Base-by-base conservation (phyloP, 2,888 invertebrate species). In the Nemoura dubitans region DNA sequence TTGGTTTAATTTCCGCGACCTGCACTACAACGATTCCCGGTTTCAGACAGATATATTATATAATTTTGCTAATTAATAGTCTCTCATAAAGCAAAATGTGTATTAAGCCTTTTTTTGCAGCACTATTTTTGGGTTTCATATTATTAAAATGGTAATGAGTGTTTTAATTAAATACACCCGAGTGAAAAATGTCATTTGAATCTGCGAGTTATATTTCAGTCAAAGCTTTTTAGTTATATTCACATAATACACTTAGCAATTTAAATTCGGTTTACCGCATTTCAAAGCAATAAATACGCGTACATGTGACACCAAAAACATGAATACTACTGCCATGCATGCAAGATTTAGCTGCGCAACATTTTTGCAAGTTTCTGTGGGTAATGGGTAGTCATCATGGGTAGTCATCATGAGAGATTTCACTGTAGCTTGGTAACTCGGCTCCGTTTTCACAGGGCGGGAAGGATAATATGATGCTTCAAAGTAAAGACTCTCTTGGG, bases 81-180 rank as follows among this genome's bases (percentile, higher is more conserved):
- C 59, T 10, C 59, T 59, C 59, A 21, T 59, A 59, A 59, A 59
- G 59, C 59, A 59, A 36, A 36, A 59, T 21, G 21, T 21, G 3
- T 59, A 59, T 59, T 59, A 7, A 21, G 21, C 10, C 59, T 59
- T 59, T 59, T 59, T 59, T 59, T 21, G 59, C 59, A 7, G 21
- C 2, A 59, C 59, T 59, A 59, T 59, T 59, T 59, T 59, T 59
- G 59, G 2, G 59, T 59, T 59, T 14, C 21, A 59, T 59, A 59
- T 59, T 59, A 59, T 59, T 59, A 59, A 59, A 21, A 59, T 59
- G 59, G 59, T 59, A 59, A 59, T 59, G 59, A 59, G 59, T 59
- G 59, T 59, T 59, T 59, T 59, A 59, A 59, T 59, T 59, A 59
- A 59, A 21, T 21, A 21, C 16, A 59, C 59, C 21, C 59, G 59